A percentile compares a stretch with the other conserved stretches of the same genome.
phyloP scores from a whole-genome alignment of 2,113 vertebrate species.

The Thymallus thymallus region DNA sequence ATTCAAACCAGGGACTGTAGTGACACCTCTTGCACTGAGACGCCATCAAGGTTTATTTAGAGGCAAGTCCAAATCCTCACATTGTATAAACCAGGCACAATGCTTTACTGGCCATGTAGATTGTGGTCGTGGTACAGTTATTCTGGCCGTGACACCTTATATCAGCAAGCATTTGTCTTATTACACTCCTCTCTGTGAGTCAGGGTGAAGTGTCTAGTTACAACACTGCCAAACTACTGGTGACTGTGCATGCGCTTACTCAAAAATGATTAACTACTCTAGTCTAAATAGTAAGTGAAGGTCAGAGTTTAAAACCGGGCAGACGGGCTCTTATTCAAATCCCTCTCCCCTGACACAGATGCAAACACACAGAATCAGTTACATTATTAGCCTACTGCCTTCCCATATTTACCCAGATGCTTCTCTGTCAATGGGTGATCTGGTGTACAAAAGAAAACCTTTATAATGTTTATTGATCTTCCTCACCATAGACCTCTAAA shows the following conservation, averaged over 20 bases:
- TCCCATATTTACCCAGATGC: background rate
- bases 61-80: background rate
- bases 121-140: background rate
- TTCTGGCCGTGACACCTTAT: background rate
- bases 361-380: background rate
- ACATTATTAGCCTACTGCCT: background rate
- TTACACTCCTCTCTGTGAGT: background rate
- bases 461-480: background rate
- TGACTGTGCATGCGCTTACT: background rate
- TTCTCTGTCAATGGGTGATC: background rate
- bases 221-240: background rate
- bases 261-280: slow-evolving; percentile 35
- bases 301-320: background rate
- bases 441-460: background rate
- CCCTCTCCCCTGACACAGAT: background rate
- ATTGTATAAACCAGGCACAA: background rate
- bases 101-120: background rate
- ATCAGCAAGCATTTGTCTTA: background rate
- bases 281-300: slow-evolving; percentile 24
- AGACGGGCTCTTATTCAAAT: background rate
- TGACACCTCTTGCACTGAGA: too few species aligned
- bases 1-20: too few species aligned
- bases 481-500: background rate
- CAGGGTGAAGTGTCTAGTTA: background rate
- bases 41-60: background rate